These are phyloP conservation scores for Rissa tridactyla DNA, from an alignment of 2,113 vertebrate species.

Conservation along the genomic window DNA sequence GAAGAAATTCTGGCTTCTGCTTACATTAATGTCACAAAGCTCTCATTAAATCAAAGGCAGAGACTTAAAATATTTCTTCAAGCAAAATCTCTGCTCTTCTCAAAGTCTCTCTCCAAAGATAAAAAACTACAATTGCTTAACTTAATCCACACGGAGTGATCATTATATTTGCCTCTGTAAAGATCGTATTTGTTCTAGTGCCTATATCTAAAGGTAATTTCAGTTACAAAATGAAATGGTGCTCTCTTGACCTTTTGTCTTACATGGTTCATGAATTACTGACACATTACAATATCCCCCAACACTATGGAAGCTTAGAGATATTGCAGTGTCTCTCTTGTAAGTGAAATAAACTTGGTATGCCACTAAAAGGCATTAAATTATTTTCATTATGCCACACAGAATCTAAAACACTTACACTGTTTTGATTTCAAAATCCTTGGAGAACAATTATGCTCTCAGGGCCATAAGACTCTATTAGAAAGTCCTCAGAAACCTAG, in stretches of 20 bases:
- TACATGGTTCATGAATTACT: slow-evolving; percentile 32
- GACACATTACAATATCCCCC: slow-evolving; percentile 40
- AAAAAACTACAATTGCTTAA: slow-evolving; percentile 44
- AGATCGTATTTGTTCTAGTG: slow-evolving; percentile 54
- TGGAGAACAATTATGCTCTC: slow-evolving; percentile 66
- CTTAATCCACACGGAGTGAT: slow-evolving; percentile 38
- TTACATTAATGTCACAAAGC: background rate
- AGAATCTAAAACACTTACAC: slow-evolving; percentile 69
- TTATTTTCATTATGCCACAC: slow-evolving; percentile 73
- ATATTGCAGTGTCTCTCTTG: slow-evolving; percentile 26
- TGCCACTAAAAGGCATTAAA: slow-evolving; percentile 70
- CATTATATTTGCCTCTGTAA: background rate
- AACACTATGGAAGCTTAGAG: slow-evolving; percentile 37
- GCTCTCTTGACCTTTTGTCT: slow-evolving; percentile 65
- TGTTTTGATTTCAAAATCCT: slow-evolving; percentile 74
- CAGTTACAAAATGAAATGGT: slow-evolving; percentile 63
- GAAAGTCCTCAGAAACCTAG: slow-evolving; percentile 68
- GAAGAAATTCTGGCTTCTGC: background rate
- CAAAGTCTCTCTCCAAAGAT: slow-evolving; percentile 5
- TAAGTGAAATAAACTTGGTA: slow-evolving; percentile 62
- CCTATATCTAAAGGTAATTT: slow-evolving; percentile 60
- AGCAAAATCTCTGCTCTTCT: slow-evolving; percentile 26
- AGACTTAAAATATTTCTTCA: slow-evolving; percentile 12
- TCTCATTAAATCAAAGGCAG: slow-evolving; percentile 36
- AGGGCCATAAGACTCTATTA: slow-evolving; percentile 64